These are phyloP conservation scores for Sebastes fasciatus DNA, from an alignment of 2,113 vertebrate species.

Conservation along the genomic window DNA sequence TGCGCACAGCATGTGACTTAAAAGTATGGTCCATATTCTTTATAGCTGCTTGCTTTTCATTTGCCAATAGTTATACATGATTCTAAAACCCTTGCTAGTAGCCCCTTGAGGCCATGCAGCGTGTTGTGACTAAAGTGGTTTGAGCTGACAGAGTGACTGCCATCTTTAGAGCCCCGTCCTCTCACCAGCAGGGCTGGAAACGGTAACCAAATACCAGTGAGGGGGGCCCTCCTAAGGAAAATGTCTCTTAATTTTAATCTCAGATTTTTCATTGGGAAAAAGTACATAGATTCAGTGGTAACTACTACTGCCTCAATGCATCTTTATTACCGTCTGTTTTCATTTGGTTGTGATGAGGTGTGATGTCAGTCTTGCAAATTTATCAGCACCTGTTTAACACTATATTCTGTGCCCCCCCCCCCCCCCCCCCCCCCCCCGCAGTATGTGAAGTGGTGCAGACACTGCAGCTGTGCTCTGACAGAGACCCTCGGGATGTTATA, in stretches of 20 bases:
- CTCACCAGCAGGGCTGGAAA: neutral
- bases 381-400: neutral
- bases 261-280: neutral
- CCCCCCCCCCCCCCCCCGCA: conserved; percentile 47
- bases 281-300: neutral
- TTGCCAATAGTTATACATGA: neutral
- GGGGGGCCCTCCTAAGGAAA: neutral
- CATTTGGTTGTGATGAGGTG: neutral
- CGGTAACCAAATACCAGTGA: neutral
- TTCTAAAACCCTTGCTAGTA: neutral
- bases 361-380: neutral
- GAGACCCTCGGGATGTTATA: conserved; percentile 87
- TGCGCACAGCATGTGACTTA: conserved; percentile 56
- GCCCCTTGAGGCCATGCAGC: neutral
- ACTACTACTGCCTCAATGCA: neutral
- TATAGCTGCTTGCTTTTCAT: conserved; percentile 16
- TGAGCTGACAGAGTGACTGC: conserved; percentile 10
- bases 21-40: conserved; percentile 19
- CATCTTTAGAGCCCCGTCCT: neutral
- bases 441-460: conserved; percentile 93
- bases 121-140: conserved; percentile 20
- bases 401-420: neutral
- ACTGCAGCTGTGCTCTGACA: conserved; percentile 89
- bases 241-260: neutral
- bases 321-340: neutral